Conservation (phyloP, 2,113 vertebrate species). For the Poeciliopsis retropinna region DNA sequence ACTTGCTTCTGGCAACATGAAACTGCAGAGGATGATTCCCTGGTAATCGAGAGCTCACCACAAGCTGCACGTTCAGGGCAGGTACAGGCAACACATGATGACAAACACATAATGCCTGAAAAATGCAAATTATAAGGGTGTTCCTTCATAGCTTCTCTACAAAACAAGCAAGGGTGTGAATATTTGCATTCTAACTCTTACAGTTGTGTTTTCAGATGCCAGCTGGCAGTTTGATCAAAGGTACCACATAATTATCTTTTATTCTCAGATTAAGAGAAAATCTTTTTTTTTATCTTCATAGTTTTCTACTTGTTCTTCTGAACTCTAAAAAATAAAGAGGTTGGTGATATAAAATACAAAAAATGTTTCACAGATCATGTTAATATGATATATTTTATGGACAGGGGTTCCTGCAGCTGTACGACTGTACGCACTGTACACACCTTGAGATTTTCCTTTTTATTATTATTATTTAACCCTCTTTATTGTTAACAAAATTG, state of each 20-base stretch:
- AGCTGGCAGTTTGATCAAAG: too few species aligned
- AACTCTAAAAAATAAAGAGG: too few species aligned
- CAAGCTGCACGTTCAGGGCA: slow-evolving; percentile 9
- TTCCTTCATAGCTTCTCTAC: not conserved
- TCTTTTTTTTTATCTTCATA: too few species aligned
- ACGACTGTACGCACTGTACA: too few species aligned
- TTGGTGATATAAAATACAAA: not conserved
- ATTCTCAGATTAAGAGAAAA: too few species aligned
- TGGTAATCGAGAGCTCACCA: slow-evolving; percentile 1
- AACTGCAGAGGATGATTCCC: slow-evolving; percentile 11
- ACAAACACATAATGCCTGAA: not conserved
- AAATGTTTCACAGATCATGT: not conserved
- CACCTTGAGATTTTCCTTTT: too few species aligned
- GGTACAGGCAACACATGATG: slow-evolving; percentile 2
- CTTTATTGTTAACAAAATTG: too few species aligned
- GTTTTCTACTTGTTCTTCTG: too few species aligned
- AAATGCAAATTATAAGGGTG: slow-evolving; percentile 4
- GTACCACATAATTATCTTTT: too few species aligned
- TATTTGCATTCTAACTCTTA: not conserved
- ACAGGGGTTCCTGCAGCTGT: too few species aligned
- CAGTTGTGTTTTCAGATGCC: not conserved
- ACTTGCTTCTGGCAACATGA: slow-evolving; percentile 23
- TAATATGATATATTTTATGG: not conserved
- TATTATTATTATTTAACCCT: too few species aligned
- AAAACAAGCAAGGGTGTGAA: not conserved